These are phyloP conservation scores for Pandemis corylana DNA, from an alignment of 2,888 invertebrate genomes.

Conservation along the genomic window DNA sequence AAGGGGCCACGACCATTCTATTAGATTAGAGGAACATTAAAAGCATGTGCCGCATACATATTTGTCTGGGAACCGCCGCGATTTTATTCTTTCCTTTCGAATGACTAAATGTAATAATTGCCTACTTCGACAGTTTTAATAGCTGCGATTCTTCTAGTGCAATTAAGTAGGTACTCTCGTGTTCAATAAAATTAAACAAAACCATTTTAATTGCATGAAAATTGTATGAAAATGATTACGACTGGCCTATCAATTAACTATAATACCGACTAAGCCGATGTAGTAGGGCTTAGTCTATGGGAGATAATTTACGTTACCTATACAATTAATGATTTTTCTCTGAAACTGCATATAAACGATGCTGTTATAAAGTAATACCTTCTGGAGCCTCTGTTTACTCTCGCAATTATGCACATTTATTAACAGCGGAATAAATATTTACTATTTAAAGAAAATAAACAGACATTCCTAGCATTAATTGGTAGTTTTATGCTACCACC, in stretches of 20 bases:
- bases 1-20: neutral
- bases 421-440: neutral
- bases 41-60: neutral
- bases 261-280: constrained; percentile 33
- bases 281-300: constrained; percentile 27
- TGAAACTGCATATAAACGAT: neutral
- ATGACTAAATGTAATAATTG: constrained; percentile 10
- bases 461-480: neutral
- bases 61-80: constrained; percentile 4
- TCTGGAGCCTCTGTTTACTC: neutral
- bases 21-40: neutral
- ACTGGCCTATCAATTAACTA: constrained; percentile 55
- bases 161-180: constrained; percentile 48
- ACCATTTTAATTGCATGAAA: constrained; percentile 55
- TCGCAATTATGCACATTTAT: neutral
- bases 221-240: constrained; percentile 54
- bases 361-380: neutral
- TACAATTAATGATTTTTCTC: neutral
- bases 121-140: constrained; percentile 43
- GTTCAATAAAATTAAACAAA: constrained; percentile 47
- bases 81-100: constrained; percentile 6
- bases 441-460: constrained; percentile 6
- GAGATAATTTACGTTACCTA: neutral
- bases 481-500: neutral
- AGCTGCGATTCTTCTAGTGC: constrained; percentile 45